A percentile compares a stretch with the other conserved stretches of the same genome.
phyloP scores from a whole-genome alignment of 2,888 invertebrate species.

The Mythimna albipuncta region DNA sequence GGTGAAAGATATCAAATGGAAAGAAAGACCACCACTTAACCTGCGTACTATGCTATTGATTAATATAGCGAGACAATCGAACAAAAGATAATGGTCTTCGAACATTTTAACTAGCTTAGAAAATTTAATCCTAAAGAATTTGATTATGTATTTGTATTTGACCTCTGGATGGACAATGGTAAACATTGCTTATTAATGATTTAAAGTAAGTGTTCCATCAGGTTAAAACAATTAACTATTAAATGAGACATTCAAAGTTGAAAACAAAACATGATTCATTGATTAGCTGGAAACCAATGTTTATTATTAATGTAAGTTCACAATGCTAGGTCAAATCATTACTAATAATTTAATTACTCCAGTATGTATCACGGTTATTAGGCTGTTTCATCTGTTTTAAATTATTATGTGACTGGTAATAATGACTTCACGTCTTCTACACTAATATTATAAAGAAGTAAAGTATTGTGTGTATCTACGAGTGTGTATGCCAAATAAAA shows the following conservation, averaged over 20 bases:
- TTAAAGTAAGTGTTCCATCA: too few relatives aligned
- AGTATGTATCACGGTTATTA: neutral
- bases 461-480: too few relatives aligned
- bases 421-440: neutral
- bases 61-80: too few relatives aligned
- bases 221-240: too few relatives aligned
- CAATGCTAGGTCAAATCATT: neutral
- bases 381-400: constrained; percentile 9
- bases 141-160: neutral
- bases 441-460: too few relatives aligned
- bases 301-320: neutral
- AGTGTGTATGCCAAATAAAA: too few relatives aligned
- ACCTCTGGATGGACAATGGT: neutral
- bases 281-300: constrained; percentile 3
- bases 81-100: too few relatives aligned
- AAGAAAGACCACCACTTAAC: too few relatives aligned
- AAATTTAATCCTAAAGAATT: neutral
- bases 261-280: constrained; percentile 29
- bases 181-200: neutral
- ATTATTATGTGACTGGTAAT: neutral
- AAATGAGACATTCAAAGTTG: neutral
- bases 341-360: neutral
- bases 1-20: too few relatives aligned
- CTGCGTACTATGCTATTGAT: too few relatives aligned
- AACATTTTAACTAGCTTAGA: neutral